A percentile compares a stretch with the other conserved stretches of the same genome.
phyloP scores from a whole-genome alignment of 1,140 invertebrate genomes.

The Panagrolaimus sp. region DNA sequence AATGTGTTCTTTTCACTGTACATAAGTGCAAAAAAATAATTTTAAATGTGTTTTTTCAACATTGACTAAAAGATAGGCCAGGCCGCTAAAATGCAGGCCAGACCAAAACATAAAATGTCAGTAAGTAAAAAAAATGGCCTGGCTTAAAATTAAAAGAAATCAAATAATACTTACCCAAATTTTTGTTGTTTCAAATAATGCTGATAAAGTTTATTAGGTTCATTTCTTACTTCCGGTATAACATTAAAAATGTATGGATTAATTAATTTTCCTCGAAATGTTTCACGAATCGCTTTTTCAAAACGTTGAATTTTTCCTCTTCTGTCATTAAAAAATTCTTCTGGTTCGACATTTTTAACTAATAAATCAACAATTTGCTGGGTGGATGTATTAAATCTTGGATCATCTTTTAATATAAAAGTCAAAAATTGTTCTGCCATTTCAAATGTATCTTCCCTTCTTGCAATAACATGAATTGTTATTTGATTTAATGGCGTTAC shows the following conservation, averaged over 20 bases:
- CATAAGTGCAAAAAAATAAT: too few relatives aligned
- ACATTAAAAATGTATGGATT: slow-evolving; percentile 56
- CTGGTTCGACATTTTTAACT: slow-evolving; percentile 51
- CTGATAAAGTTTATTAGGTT: neutral
- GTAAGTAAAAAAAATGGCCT: too few relatives aligned
- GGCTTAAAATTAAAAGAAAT: too few relatives aligned
- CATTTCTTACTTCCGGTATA: slow-evolving; percentile 21
- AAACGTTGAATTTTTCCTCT: slow-evolving; percentile 30
- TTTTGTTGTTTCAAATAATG: slow-evolving; percentile 12
- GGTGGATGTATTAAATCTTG: slow-evolving; percentile 39
- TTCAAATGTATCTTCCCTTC: slow-evolving; percentile 46
- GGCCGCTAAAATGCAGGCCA: too few relatives aligned
- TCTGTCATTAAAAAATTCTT: slow-evolving; percentile 41
- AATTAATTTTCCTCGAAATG: slow-evolving; percentile 46
- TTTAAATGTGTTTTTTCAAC: too few relatives aligned
- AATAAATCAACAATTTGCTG: slow-evolving; percentile 46
- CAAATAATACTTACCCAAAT: slow-evolving; percentile 17
- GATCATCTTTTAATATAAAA: slow-evolving; percentile 44
- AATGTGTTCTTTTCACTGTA: too few relatives aligned
- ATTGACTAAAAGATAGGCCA: too few relatives aligned
- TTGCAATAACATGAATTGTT: slow-evolving; percentile 50
- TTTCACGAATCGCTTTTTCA: slow-evolving; percentile 46
- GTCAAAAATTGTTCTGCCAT: slow-evolving; percentile 45
- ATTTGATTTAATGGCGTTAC: slow-evolving; percentile 47
- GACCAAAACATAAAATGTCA: too few relatives aligned